Base-by-base conservation (phyloP, 2,888 invertebrate species). In the Thymelicus sylvestris region DNA sequence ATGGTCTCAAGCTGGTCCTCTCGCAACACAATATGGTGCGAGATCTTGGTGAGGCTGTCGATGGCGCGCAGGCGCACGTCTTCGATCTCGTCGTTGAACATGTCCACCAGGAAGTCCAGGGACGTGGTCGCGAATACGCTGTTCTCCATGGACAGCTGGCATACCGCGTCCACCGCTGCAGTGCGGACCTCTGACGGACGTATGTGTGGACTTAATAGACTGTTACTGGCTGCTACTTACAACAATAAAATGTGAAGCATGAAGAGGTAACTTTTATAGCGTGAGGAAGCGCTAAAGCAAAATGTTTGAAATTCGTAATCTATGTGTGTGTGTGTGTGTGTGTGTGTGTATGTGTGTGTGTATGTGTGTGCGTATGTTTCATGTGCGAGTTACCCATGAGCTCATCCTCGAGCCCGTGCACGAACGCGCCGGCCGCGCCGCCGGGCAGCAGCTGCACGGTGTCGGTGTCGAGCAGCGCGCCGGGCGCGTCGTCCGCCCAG, bases 81-180 rank as follows among this genome's bases (percentile, higher is more conserved):
- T 89, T 99, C 99, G 76, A 99, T 99, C 95, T 99, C 99, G 85
- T 99, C 99, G 88, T 99, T 99, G 88, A 99, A 99, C 99, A 99
- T 99, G 86, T 99, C 99, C 1, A 99, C 99, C 60, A 99, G 95
- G 85, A 99, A 99, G 88, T 99, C 99, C 48, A 99, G 94, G 0
- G 98, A 97, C 41, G 97, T 96, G 66, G 96, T 96, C 0, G 99
- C 98, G 91, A 99, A 99, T 52, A 95, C 95, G 0, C 96, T 94
- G 81, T 98, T 97, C 78, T 96, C 96, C 74, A 97, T 90, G 0
- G 99, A 98, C 76, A 99, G 91, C 77, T 96, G 92, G 84, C 99
- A 99, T 63, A 99, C 95, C 0, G 99, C 98, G 83, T 98, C 98
- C 0, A 99, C 97, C 0, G 99, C 96, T 0, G 99, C 98, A 72